Base-by-base conservation (phyloP, 2,113 vertebrate species). In the Pampusana beccarii region DNA sequence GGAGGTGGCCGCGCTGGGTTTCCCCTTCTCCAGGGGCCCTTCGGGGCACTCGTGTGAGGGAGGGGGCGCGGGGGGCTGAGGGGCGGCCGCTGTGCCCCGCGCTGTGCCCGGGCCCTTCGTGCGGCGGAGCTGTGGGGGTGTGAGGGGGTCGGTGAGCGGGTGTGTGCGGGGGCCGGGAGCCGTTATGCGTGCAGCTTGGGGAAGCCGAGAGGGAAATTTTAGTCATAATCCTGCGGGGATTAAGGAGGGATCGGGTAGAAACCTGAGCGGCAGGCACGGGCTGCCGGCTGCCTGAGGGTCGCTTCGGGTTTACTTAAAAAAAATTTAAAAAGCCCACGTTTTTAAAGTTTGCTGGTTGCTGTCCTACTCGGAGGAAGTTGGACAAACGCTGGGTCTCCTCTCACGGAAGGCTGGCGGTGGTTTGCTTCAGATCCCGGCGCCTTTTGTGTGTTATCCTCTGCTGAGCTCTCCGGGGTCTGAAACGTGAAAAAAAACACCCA, bases 301-400 rank as follows among this genome's bases (percentile, higher is more conserved):
- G 5, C n/a, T 31, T 13, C 15, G 2, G 48, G 25, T 33, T 16
- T 15, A 0, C 31, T 50, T 58, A 19, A 46, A 38, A 15, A 8
- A 9, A 31, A 8, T n/a, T n/a, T n/a, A n/a, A 10, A 13, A 20
- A 44, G 26, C 4, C 4, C 6, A 24, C 5, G 13, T 11, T 6
- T 53, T 31, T 54, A 6, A 53, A 77, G 77, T 44, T 77, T 25
- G 4, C 12, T 0, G 77, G 2, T 33, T 26, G 2, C 15, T 7
- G 69, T 3, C 4, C n/a, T 10, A 2, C 42, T 46, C 2, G 2
- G 31, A 7, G 62, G 42, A 5, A 5, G 69, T 1, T 38, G 50
- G 69, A 3, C 6, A 5, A 23, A 0, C 2, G 13, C 1, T 12
- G 50, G 11, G 0, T 25, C 36, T n/a, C 5, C 33, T 13, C n/a